phyloP scores from a whole-genome alignment of 2,888 invertebrate genomes.

The Drosophila demipolita region DNA sequence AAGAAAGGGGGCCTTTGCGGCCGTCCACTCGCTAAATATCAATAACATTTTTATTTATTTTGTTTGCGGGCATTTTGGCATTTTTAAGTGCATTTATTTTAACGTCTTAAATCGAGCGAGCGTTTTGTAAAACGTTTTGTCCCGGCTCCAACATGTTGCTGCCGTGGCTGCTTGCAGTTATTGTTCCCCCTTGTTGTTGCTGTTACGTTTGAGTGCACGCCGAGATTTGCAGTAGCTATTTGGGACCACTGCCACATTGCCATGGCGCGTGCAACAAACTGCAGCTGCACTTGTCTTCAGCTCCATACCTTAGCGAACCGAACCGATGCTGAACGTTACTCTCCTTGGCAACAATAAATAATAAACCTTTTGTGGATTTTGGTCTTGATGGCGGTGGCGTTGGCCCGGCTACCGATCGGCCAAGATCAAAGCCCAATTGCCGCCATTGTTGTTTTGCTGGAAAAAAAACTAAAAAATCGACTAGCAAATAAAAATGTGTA shows the following conservation, averaged over 20 bases:
- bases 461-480: conserved; percentile 11
- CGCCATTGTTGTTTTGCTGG: conserved; percentile 73
- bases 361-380: conserved; percentile 80
- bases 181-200: conserved; percentile 31
- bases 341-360: conserved; percentile 78
- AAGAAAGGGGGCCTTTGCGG: conserved; percentile 10
- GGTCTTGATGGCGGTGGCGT: conserved; percentile 72
- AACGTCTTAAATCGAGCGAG: conserved; percentile 73
- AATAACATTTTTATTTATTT: conserved; percentile 80
- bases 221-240: conserved; percentile 70
- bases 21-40: conserved; percentile 73
- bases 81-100: conserved; percentile 80
- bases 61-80: conserved; percentile 80
- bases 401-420: conserved; percentile 73
- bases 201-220: conserved; percentile 73
- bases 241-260: conserved; percentile 51
- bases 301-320: conserved; percentile 13
- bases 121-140: conserved; percentile 78
- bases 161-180: conserved; percentile 14
- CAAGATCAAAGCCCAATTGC: conserved; percentile 69
- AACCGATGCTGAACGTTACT: conserved; percentile 35
- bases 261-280: conserved; percentile 67
- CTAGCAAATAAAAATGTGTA: conserved; percentile 56
- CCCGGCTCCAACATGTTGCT: conserved; percentile 33
- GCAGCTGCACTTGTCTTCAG: conserved; percentile 58